phyloP scores from a whole-genome alignment of 2,888 invertebrate species.

The Clanis bilineata region DNA sequence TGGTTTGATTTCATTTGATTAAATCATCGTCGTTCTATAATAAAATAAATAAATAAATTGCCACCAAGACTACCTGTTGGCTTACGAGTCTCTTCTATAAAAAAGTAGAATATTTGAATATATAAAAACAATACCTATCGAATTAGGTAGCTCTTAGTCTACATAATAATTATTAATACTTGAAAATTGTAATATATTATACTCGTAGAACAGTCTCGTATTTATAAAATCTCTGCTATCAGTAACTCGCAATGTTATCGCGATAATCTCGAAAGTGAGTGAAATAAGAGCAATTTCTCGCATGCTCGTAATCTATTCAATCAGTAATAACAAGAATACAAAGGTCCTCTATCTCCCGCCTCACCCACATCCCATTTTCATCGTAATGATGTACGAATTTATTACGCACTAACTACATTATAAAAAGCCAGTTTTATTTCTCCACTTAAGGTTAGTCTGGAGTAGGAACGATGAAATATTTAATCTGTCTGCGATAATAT shows the following conservation, averaged over 20 bases:
- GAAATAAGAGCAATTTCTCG: slow-evolving; percentile 29
- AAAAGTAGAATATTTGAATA: too few relatives aligned
- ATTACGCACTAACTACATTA: neutral
- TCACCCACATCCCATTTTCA: slow-evolving; percentile 22
- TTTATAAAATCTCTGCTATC: neutral
- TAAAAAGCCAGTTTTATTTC: neutral
- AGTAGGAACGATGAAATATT: neutral
- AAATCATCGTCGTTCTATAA: too few relatives aligned
- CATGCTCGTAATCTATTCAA: slow-evolving; percentile 38
- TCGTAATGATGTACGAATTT: slow-evolving; percentile 9
- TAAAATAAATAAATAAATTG: too few relatives aligned
- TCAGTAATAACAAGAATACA: slow-evolving; percentile 31
- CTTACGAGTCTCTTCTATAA: too few relatives aligned
- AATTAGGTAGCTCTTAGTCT: too few relatives aligned
- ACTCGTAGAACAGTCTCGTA: neutral
- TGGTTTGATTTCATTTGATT: too few relatives aligned
- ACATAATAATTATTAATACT: too few relatives aligned
- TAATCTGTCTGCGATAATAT: neutral
- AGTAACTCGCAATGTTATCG: neutral
- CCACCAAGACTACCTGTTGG: too few relatives aligned
- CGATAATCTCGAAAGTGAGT: slow-evolving; percentile 16
- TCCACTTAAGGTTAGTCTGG: neutral
- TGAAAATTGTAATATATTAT: neutral
- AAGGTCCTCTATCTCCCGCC: slow-evolving; percentile 21
- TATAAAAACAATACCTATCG: too few relatives aligned